These are phyloP conservation scores for Phalacrocorax pelagicus DNA, from an alignment of 2,113 vertebrate species.

Conservation along the genomic window DNA sequence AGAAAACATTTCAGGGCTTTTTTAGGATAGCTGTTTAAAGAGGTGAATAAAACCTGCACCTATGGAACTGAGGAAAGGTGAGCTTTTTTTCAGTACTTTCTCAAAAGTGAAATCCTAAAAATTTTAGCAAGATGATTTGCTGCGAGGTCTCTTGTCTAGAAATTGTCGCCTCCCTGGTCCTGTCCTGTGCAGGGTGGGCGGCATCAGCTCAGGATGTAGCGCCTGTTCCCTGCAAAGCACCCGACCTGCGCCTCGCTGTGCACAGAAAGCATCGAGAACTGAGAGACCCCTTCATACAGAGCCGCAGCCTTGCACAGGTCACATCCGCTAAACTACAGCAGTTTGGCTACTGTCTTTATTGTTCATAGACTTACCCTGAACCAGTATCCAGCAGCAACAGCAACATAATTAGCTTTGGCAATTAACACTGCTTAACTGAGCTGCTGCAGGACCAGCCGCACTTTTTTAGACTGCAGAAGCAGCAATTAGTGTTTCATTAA, in stretches of 20 bases:
- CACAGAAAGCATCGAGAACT: not conserved
- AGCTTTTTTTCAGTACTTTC: not conserved
- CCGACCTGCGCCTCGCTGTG: not conserved
- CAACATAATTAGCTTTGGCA: conserved; percentile 45
- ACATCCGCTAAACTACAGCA: not conserved
- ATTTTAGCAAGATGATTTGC: not conserved
- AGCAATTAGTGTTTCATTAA: conserved; percentile 54
- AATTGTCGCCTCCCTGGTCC: not conserved
- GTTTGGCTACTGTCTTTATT: not conserved
- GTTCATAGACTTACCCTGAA: conserved; percentile 25
- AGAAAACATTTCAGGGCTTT: not conserved
- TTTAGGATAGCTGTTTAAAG: not conserved
- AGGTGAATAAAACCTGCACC: not conserved
- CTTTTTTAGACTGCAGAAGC: conserved; percentile 20
- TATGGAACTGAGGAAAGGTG: not conserved
- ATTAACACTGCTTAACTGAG: conserved; percentile 45
- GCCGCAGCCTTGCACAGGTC: not conserved
- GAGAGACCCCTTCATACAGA: not conserved
- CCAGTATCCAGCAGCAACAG: conserved; percentile 46
- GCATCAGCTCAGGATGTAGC: not conserved
- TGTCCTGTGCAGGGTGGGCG: not conserved
- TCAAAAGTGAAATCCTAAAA: not conserved
- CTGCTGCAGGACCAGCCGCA: conserved; percentile 39
- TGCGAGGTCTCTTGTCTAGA: not conserved
- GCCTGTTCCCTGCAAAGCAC: not conserved